A percentile compares a stretch with the other conserved stretches of the same genome.
phyloP scores from a whole-genome alignment of 2,797 vertebrate genomes.

The Enteromius thamalakanensis region DNA sequence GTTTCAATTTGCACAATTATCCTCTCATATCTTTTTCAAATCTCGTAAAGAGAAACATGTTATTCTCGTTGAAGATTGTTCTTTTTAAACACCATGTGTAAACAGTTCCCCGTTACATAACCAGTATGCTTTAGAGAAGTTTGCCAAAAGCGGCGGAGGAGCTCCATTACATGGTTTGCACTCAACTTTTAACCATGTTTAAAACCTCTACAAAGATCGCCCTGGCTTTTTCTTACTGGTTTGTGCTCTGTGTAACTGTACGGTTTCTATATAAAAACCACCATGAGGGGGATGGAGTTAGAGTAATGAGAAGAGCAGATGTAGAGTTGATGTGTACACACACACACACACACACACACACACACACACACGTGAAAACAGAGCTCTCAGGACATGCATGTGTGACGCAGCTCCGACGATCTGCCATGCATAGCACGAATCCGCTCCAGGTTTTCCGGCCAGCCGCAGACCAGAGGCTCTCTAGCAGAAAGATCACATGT shows the following conservation, averaged over 20 bases:
- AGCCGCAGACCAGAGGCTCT: conserved; percentile 80
- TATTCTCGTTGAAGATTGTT: conserved; percentile 52
- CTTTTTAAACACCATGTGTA: conserved; percentile 72
- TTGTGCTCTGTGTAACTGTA: conserved; percentile 59
- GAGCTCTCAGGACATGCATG: conserved; percentile 27
- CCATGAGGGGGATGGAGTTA: conserved; percentile 34
- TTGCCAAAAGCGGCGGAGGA: conserved; percentile 38
- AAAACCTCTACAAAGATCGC: conserved; percentile 66
- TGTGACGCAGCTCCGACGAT: conserved; percentile 31
- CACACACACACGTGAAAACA: conserved; percentile 25
- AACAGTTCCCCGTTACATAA: conserved; percentile 80
- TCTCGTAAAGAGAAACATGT: conserved; percentile 38
- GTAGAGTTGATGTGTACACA: conserved; percentile 24
- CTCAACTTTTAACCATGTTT: conserved; percentile 66
- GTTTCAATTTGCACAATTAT: conserved; percentile 26
- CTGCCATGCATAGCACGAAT: conserved; percentile 63
- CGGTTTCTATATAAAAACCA: conserved; percentile 42
- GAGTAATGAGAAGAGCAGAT: conserved; percentile 37
- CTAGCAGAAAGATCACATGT: conserved; percentile 90
- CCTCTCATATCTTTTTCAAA: conserved; percentile 40
- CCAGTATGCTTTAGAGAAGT: conserved; percentile 64
- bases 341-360: background rate
- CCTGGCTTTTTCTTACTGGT: conserved; percentile 64
- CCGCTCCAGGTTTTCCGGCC: conserved; percentile 79
- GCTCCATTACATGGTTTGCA: conserved; percentile 78